Evolutionary conservation across 92 coral and sea anemone species (phyloP).

Genomic region (Porites lobata): DNA sequence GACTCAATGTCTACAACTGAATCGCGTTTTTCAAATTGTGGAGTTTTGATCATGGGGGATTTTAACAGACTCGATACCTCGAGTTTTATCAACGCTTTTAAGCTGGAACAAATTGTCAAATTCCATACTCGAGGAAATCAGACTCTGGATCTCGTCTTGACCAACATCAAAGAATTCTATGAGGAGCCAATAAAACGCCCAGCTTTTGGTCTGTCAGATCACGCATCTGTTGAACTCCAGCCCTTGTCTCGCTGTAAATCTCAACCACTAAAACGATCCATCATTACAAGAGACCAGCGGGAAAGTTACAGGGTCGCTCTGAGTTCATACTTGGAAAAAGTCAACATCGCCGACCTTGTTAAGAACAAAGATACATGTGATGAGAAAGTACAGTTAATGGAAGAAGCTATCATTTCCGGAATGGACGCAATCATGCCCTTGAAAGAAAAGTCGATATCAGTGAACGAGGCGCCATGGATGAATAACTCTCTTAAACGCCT

Average conservation of each 20-base stretch:
- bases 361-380: not conserved
- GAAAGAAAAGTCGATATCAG: no score
- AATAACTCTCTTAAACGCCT: no score
- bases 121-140: slow-evolving; percentile 34
- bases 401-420: no score
- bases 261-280: slow-evolving; percentile 13
- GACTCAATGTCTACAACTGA: slow-evolving; percentile 41
- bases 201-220: slow-evolving; percentile 15
- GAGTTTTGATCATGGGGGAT: slow-evolving; percentile 40
- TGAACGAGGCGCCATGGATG: no score
- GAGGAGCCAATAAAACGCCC: slow-evolving; percentile 14
- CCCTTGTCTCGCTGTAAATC: slow-evolving; percentile 22
- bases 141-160: slow-evolving; percentile 26
- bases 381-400: no score
- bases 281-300: slow-evolving; percentile 31
- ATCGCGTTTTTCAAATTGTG: slow-evolving; percentile 41
- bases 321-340: slow-evolving; percentile 36
- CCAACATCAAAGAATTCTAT: slow-evolving; percentile 14
- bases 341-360: not conserved
- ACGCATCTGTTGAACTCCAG: slow-evolving; percentile 22
- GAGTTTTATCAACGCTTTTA: slow-evolving; percentile 41
- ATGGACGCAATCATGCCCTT: no score
- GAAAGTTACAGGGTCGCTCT: slow-evolving; percentile 27
- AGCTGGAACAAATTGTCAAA: slow-evolving; percentile 44
- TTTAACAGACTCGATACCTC: slow-evolving; percentile 53